A percentile compares a stretch with the other conserved stretches of the same genome.
Evolutionary conservation across 1,140 invertebrate genomes (phyloP).

Genomic region (Dendrolimus punctatus): DNA sequence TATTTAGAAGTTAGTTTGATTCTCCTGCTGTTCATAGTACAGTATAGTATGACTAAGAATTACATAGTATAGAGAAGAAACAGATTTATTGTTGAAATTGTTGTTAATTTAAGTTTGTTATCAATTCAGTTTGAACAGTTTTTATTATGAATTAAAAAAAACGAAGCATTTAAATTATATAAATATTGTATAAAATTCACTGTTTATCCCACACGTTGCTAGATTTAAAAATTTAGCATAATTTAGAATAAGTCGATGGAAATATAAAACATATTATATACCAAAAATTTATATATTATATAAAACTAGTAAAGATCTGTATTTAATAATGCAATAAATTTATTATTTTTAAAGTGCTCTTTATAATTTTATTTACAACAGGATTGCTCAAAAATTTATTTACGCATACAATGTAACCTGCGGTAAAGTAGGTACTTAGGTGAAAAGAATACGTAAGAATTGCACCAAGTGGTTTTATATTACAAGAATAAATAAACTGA

Average conservation of each 20-base stretch:
- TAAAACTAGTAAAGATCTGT: slow-evolving; percentile 26
- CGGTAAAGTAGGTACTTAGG: too few species aligned
- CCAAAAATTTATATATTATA: slow-evolving; percentile 43
- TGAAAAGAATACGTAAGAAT: too few species aligned
- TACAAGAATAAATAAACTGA: too few species aligned
- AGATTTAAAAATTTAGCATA: slow-evolving; percentile 18
- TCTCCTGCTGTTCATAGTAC: too few species aligned
- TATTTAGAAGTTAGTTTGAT: too few species aligned
- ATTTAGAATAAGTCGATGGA: slow-evolving; percentile 13
- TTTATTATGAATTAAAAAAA: not conserved
- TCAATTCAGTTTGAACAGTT: slow-evolving; percentile 3
- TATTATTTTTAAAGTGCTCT: too few species aligned
- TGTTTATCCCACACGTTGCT: slow-evolving; percentile 31
- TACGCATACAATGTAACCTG: too few species aligned
- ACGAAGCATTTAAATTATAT: slow-evolving; percentile 27
- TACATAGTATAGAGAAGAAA: too few species aligned
- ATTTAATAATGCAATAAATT: slow-evolving; percentile 6
- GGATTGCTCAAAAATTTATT: too few species aligned
- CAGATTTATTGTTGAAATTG: not conserved
- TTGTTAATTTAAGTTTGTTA: slow-evolving; percentile 3
- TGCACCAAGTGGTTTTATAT: too few species aligned
- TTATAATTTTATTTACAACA: too few species aligned
- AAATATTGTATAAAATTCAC: slow-evolving; percentile 23
- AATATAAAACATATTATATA: slow-evolving; percentile 30
- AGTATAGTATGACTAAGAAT: too few species aligned